Base-by-base conservation (phyloP, 2,113 vertebrate species). In the Pluvialis apricaria region DNA sequence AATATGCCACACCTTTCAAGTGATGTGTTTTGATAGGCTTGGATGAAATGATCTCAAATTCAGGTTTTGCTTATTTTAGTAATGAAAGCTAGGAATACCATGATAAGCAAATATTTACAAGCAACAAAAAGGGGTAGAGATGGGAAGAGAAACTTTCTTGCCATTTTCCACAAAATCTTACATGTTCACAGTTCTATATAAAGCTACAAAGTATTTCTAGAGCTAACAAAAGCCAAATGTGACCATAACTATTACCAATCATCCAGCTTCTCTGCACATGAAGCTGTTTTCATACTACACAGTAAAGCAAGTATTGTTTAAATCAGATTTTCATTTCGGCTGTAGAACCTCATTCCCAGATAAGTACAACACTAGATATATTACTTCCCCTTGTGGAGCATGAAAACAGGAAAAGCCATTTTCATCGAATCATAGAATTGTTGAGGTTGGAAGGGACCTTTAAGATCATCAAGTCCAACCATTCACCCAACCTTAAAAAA, bases 191-290 rank as follows among this genome's bases (percentile, higher is more conserved):
- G 51, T 16, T 94, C 76, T 73, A 13, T 31, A 72, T 36, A 86
- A 87, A 90, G 36, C 71, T 47, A 52, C 61, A 71, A 66, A 78
- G 36, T 61, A 80, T 24, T 88, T 58, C 82, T 40, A 12, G 71
- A 86, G 49, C 79, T 83, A 94, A 93, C 71, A 90, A 77, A 95
- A 86, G 49, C 82, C 76, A 94, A 94, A 92, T 66, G 72, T 58
- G 72, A 82, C 72, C 75, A 42, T 47, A 94, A 70, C 36, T 32
- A 57, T 85, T 49, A 70, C 62, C 38, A 84, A 13, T 29, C 58
- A 75, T 51, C 45, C 45, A 25, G n/a, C 38, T 73, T 70, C 88
- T 81, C 76, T 62, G 55, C 10, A 5, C 51, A 65, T 31, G 29
- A 61, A 58, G 68, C 80, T 94, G 36, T 58, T 94, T 32, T 31